Evolutionary conservation across 2,797 vertebrate species (phyloP), one percentile per base, ranked within the genome.

Genomic region (Craterocephalus amniculus): DNA sequence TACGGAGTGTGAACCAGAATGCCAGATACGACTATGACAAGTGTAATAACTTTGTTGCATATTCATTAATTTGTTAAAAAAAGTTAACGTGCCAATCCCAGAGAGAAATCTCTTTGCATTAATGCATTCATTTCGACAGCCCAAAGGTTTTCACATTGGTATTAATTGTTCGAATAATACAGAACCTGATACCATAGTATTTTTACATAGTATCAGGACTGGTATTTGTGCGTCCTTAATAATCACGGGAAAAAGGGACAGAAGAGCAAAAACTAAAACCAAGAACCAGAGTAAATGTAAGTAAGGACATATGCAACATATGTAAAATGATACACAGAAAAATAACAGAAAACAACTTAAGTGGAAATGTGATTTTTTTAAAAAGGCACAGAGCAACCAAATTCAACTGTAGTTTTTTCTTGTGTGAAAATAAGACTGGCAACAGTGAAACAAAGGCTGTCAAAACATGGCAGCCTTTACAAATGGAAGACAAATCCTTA

Each of bases 401-500:
- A 83, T 58, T 78, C 72, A 84, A 70, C 74, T 71, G 60, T 62
- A 68, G 67, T 73, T 83, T 78, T 65, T 58, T 62, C 56, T 65
- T 70, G 36, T 35, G 57, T 83, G 70, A 72, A 70, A 72, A 13
- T n/a, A 45, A 40, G 55, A 68, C 27, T 82, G 77, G 74, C 64
- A 60, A 74, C 24, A 26, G 70, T 63, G 63, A 67, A 61, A 67
- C 7, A 51, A 76, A 57, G 57, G 38, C 59, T 54, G 45, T 78
- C 64, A 79, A 81, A 84, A 79, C 76, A 82, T 56, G 20, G 75
- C 32, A 11, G 52, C 66, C 80, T 81, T 79, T 67, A 61, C 75
- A 82, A 73, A 45, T 73, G 67, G 72, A 75, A 71, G 58, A 10
- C 62, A 78, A 84, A 76, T 83, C 67, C 83, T 89, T 83, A 87